These are phyloP conservation scores for Nibea albiflora DNA, from an alignment of 2,113 vertebrate species.

Conservation along the genomic window DNA sequence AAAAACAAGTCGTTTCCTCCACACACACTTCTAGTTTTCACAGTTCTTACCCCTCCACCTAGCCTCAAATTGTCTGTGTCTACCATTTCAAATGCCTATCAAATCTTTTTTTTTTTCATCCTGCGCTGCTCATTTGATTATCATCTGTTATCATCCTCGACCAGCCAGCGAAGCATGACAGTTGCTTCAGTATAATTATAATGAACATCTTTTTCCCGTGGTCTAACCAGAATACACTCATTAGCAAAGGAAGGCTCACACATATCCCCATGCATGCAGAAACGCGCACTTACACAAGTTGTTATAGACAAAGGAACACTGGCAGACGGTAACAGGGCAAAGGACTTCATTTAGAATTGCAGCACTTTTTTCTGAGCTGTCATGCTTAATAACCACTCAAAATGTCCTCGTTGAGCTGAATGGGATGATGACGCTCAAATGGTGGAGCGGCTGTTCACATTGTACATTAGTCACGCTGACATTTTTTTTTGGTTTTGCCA, in stretches of 20 bases:
- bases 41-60: neutral
- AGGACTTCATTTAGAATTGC: constrained; percentile 9
- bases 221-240: constrained; percentile 16
- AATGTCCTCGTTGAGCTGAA: neutral
- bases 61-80: too few relatives aligned
- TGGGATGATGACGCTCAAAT: constrained; percentile 7
- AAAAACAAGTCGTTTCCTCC: neutral
- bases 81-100: constrained; percentile 3
- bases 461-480: neutral
- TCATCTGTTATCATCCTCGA: constrained; percentile 1
- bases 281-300: neutral
- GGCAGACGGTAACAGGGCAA: neutral
- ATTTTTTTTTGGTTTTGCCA: constrained; percentile 21
- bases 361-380: constrained; percentile 3
- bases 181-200: constrained; percentile 25
- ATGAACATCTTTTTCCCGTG: neutral
- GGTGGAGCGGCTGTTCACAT: neutral
- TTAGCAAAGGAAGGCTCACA: constrained; percentile 3
- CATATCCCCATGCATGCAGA: neutral
- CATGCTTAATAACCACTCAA: constrained; percentile 32
- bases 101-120: neutral
- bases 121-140: constrained; percentile 21
- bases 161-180: neutral
- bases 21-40: neutral
- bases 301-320: neutral